A percentile compares a stretch with the other conserved stretches of the same genome.
Evolutionary conservation across 2,888 invertebrate species (phyloP).

Genomic region (Orthonychiurus folsomi): DNA sequence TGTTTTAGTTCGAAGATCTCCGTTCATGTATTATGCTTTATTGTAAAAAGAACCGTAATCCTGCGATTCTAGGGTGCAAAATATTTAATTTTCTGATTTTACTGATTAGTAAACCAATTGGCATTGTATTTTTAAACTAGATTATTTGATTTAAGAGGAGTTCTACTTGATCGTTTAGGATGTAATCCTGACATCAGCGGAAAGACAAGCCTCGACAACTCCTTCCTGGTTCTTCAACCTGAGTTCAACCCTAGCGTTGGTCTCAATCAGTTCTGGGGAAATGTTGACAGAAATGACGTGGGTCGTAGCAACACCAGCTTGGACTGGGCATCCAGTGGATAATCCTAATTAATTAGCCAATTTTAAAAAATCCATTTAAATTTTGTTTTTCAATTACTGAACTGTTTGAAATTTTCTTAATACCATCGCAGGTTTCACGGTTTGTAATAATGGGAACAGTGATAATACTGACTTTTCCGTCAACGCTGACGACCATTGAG

Average conservation of each 20-base stretch:
- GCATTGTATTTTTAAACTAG: not conserved
- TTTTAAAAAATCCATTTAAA: too few species aligned
- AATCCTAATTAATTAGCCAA: too few species aligned
- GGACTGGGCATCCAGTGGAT: not conserved
- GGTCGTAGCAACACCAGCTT: not conserved
- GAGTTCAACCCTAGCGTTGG: not conserved
- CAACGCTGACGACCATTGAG: not conserved
- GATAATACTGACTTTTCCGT: not conserved
- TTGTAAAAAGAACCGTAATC: too few species aligned
- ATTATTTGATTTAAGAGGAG: not conserved
- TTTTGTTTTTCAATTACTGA: too few species aligned
- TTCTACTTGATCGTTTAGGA: not conserved
- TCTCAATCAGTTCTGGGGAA: not conserved
- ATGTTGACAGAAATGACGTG: not conserved
- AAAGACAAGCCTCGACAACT: not conserved
- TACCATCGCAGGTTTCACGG: not conserved
- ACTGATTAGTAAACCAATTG: not conserved
- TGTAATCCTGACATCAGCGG: not conserved
- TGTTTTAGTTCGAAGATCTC: too few species aligned
- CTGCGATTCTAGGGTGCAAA: constrained; percentile 1
- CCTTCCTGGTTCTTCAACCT: not conserved
- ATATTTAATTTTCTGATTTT: not conserved
- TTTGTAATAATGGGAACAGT: not conserved
- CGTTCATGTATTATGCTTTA: too few species aligned
- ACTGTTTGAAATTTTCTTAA: too few species aligned